Evolutionary conservation across 2,888 invertebrate species (phyloP), one percentile per base, ranked within the genome.

Genomic region (Seira musarum): DNA sequence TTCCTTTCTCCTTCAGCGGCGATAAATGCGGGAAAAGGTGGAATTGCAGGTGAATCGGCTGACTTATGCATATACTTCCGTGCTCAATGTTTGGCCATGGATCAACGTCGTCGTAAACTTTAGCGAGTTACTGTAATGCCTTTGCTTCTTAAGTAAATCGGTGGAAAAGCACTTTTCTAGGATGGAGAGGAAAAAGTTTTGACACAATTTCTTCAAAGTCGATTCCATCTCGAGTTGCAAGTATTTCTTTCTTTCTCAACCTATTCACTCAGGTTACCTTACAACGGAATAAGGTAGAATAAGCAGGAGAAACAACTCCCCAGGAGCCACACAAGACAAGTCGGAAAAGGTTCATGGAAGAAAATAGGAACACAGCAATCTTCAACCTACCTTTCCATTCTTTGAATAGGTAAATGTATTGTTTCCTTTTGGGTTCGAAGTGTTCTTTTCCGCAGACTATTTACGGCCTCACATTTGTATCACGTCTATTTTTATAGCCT

Each of bases 401-500:
- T n/a, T n/a, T 30, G 8, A 30, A 30, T n/a, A n/a, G n/a, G n/a
- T n/a, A 30, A 30, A 5, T 30, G 30, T 8, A 30, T 30, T 30
- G 30, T 30, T 30, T 30, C 30, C 3, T 30, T 30, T 30, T 30
- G 30, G 8, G 30, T 30, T 30, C 3, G 30, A 30, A 8, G 30
- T 30, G 30, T 8, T 30, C 30, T 5, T 8, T 30, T 30, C 30
- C 8, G 30, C 8, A 30, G 30, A 30, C 30, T 30, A 30, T 30
- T 30, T 30, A 53, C 15, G 46, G 22, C 17, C 49, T 68, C 63
- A 53, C 57, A 73, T 72, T 79, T 66, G 35, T 53, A 80, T 66
- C 64, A 71, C 49, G 61, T 75, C 75, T 22, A 67, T 71, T 75
- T 80, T 74, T 66, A 35, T 63, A 71, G 72, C 63, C 76, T 57